A percentile compares a stretch with the other conserved stretches of the same genome.
Evolutionary conservation across 2,888 invertebrate species (phyloP).

Genomic region (Drosophila tripunctata): DNA sequence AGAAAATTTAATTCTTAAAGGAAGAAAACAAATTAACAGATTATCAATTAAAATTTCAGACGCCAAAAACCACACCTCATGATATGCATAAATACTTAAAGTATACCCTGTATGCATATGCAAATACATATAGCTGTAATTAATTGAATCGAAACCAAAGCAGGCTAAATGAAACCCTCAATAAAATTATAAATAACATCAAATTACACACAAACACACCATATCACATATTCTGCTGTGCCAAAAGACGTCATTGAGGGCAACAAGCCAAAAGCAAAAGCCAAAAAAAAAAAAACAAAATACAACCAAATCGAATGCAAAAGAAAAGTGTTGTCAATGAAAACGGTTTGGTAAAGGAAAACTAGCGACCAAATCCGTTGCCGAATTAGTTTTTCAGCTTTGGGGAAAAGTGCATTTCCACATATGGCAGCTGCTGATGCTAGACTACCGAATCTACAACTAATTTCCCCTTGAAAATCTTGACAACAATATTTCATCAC

Average conservation of each 20-base stretch:
- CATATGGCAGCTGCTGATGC: conserved; percentile 28
- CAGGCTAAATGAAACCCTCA: conserved; percentile 29
- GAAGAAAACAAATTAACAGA: background rate
- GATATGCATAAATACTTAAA: background rate
- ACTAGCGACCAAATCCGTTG: conserved; percentile 13
- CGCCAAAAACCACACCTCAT: conserved; percentile 42
- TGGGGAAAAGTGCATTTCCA: conserved; percentile 39
- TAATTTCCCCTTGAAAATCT: background rate
- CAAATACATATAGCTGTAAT: conserved; percentile 34
- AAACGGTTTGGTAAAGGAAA: too few species aligned
- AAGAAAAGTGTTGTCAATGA: too few species aligned
- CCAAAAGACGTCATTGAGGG: conserved; percentile 59
- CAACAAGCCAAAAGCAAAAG: too few species aligned
- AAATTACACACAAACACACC: conserved; percentile 51
- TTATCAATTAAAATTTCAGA: conserved; percentile 35
- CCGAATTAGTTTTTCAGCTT: conserved; percentile 24
- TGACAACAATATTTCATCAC: conserved; percentile 34
- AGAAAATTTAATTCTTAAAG: conserved; percentile 17
- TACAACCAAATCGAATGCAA: too few species aligned
- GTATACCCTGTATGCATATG: background rate
- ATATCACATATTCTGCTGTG: too few species aligned
- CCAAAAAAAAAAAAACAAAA: conserved; percentile 36
- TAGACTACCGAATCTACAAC: background rate
- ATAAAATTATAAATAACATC: conserved; percentile 44
- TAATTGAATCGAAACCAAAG: conserved; percentile 53